phyloP scores from a whole-genome alignment of 2,888 invertebrate species.

The Bruchidius siliquastri region DNA sequence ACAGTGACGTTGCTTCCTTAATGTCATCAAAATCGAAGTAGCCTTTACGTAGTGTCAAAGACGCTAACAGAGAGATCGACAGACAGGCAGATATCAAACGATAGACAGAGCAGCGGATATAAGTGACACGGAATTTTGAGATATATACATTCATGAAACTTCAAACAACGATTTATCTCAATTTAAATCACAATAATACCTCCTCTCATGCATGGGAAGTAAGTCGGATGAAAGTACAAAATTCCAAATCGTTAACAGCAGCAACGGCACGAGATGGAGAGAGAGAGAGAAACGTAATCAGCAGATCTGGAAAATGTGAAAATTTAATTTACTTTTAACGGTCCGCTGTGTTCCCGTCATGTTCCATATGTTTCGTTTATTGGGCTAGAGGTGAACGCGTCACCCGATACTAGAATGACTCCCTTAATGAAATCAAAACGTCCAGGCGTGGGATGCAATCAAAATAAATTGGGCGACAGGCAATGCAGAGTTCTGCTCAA shows the following conservation, averaged over 20 bases:
- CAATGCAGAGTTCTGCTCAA: constrained; percentile 30
- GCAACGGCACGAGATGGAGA: not conserved
- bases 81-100: too few species aligned
- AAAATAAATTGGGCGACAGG: constrained; percentile 40
- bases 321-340: constrained; percentile 45
- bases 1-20: too few species aligned
- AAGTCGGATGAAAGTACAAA: not conserved
- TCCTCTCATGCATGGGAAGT: too few species aligned
- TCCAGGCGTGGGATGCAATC: constrained; percentile 37
- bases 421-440: constrained; percentile 47
- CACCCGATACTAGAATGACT: constrained; percentile 39
- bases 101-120: too few species aligned
- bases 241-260: not conserved
- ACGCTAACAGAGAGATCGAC: too few species aligned
- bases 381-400: constrained; percentile 16
- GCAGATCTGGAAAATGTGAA: constrained; percentile 31
- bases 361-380: constrained; percentile 41
- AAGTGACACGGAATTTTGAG: too few species aligned
- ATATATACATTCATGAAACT: too few species aligned
- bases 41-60: too few species aligned
- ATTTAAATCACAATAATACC: too few species aligned
- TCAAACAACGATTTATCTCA: too few species aligned
- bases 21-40: too few species aligned
- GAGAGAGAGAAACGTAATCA: not conserved
- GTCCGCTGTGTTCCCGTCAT: constrained; percentile 33